Conservation (phyloP, 2,888 invertebrate species). For the Argyra leucocephala region DNA sequence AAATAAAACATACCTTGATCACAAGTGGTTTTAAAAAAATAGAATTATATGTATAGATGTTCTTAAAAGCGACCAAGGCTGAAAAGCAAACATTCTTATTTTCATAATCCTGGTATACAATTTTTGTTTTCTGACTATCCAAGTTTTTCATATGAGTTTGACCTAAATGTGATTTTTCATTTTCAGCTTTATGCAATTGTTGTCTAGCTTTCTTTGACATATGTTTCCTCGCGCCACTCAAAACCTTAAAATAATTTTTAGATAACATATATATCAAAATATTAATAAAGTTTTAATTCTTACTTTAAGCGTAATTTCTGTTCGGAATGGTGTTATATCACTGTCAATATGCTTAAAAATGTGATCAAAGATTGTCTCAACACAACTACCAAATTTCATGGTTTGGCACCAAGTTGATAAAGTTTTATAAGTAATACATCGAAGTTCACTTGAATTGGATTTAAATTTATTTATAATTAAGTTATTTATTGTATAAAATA, state of each 20-base stretch:
- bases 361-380: slow-evolving; percentile 29
- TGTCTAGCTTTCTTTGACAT: slow-evolving; percentile 36
- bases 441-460: slow-evolving; percentile 20
- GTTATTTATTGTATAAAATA: not conserved
- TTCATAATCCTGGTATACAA: slow-evolving; percentile 24
- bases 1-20: slow-evolving; percentile 25
- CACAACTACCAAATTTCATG: slow-evolving; percentile 28
- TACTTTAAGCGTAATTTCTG: slow-evolving; percentile 29
- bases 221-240: slow-evolving; percentile 31
- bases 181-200: slow-evolving; percentile 33
- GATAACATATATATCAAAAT: not conserved
- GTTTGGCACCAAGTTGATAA: slow-evolving; percentile 30
- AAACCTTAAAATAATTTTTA: slow-evolving; percentile 25
- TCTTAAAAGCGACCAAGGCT: slow-evolving; percentile 28
- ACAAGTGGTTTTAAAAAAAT: slow-evolving; percentile 28
- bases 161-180: slow-evolving; percentile 30
- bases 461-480: not conserved
- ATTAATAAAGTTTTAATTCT: not conserved
- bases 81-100: slow-evolving; percentile 28
- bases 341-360: slow-evolving; percentile 28
- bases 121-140: slow-evolving; percentile 25
- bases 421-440: slow-evolving; percentile 28
- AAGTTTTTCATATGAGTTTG: slow-evolving; percentile 27
- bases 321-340: slow-evolving; percentile 30
- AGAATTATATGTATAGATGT: slow-evolving; percentile 24